Conservation (phyloP, 2,888 invertebrate genomes). For the Agriopis leucophaearia region DNA sequence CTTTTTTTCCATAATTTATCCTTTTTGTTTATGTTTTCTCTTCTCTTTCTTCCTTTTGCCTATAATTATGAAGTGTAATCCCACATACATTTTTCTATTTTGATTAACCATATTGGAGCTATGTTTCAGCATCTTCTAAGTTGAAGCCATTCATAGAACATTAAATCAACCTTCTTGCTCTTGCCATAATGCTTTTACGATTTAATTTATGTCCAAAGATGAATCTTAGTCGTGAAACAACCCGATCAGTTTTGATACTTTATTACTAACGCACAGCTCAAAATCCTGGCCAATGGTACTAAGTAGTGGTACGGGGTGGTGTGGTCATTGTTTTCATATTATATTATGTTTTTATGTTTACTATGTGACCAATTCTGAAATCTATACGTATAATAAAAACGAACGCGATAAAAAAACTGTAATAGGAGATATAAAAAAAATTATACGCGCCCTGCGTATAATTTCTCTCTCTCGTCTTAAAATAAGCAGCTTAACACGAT, state of each 20-base stretch:
- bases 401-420: no score
- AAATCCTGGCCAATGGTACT: no score
- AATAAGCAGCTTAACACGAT: no score
- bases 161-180: conserved; percentile 19
- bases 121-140: background rate
- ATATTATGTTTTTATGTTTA: no score
- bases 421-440: no score
- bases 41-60: conserved; percentile 35
- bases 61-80: background rate
- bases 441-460: no score
- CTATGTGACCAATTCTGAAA: no score
- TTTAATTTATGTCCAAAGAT: conserved; percentile 37
- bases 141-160: background rate
- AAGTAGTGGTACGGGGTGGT: no score
- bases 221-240: conserved; percentile 38
- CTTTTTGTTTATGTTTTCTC: no score
- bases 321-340: no score
- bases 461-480: no score
- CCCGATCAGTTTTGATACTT: conserved; percentile 33
- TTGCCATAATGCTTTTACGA: conserved; percentile 25
- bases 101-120: background rate
- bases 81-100: background rate
- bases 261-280: conserved; percentile 3
- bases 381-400: no score
- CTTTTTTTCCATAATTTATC: conserved; percentile 7